These are phyloP conservation scores for Lepidostoma basale DNA, from an alignment of 1,140 invertebrate genomes.

Conservation along the genomic window DNA sequence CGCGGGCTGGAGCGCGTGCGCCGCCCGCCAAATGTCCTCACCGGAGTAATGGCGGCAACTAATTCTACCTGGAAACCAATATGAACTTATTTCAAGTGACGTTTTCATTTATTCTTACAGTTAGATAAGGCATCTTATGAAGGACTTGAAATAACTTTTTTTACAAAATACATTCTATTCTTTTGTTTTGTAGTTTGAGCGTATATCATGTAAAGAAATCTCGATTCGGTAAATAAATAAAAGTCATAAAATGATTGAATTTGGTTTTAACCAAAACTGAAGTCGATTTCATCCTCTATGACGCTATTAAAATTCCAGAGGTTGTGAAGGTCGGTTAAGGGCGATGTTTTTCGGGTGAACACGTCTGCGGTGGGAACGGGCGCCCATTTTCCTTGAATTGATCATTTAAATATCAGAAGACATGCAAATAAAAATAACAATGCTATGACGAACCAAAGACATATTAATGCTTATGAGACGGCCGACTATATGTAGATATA, in stretches of 20 bases:
- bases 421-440: slow-evolving; percentile 34
- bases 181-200: no score
- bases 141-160: no score
- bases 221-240: no score
- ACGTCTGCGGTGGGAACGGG: slow-evolving; percentile 17
- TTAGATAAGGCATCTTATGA: no score
- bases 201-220: no score
- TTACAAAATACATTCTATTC: no score
- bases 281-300: neutral
- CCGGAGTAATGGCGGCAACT: slow-evolving; percentile 15
- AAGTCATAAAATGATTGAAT: no score
- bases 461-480: neutral
- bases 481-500: slow-evolving; percentile 13
- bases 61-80: no score
- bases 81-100: no score
- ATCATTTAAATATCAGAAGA: slow-evolving; percentile 29
- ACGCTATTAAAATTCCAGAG: neutral
- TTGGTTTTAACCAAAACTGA: no score
- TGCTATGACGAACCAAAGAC: slow-evolving; percentile 32
- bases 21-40: neutral
- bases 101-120: no score
- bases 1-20: slow-evolving; percentile 1
- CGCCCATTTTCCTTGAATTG: slow-evolving; percentile 23
- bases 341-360: slow-evolving; percentile 21
- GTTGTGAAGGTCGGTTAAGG: slow-evolving; percentile 18